phyloP scores from a whole-genome alignment of 2,113 vertebrate genomes.

The Emydura subglobosa region DNA sequence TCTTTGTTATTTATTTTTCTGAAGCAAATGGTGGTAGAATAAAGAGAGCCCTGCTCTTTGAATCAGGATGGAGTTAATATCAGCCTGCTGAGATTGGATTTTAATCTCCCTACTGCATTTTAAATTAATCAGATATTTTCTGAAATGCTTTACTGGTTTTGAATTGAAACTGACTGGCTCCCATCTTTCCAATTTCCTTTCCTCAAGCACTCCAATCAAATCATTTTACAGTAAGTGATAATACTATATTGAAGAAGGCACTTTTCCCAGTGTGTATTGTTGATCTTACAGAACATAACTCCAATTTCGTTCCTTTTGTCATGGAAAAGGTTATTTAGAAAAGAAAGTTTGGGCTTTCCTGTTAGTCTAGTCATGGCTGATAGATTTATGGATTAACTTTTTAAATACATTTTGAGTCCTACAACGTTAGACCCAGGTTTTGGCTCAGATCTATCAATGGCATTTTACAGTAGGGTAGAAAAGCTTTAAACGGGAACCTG shows the following conservation, averaged over 20 bases:
- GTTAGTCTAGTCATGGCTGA: not conserved
- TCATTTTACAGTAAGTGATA: not conserved
- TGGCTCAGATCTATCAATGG: not conserved
- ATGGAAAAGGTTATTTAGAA: not conserved
- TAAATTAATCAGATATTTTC: conserved; percentile 45
- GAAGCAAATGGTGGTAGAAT: not conserved
- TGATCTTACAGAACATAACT: not conserved
- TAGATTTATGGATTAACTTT: conserved; percentile 9
- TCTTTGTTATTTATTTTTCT: not conserved
- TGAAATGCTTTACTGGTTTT: conserved; percentile 26
- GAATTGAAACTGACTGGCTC: conserved; percentile 4
- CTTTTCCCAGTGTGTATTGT: not conserved
- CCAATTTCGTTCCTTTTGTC: conserved; percentile 16
- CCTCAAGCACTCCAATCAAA: not conserved
- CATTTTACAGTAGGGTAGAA: conserved; percentile 5
- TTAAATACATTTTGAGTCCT: conserved; percentile 21
- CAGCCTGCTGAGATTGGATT: not conserved
- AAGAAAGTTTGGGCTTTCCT: not conserved
- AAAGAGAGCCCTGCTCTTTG: conserved; percentile 19
- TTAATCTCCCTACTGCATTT: conserved; percentile 49
- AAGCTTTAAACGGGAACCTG: not conserved
- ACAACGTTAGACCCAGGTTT: not conserved
- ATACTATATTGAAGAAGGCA: not conserved
- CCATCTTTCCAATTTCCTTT: not conserved
- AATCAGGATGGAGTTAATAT: not conserved